Evolutionary conservation across 2,888 invertebrate species (phyloP).

Genomic region (Ophion ventricosus): DNA sequence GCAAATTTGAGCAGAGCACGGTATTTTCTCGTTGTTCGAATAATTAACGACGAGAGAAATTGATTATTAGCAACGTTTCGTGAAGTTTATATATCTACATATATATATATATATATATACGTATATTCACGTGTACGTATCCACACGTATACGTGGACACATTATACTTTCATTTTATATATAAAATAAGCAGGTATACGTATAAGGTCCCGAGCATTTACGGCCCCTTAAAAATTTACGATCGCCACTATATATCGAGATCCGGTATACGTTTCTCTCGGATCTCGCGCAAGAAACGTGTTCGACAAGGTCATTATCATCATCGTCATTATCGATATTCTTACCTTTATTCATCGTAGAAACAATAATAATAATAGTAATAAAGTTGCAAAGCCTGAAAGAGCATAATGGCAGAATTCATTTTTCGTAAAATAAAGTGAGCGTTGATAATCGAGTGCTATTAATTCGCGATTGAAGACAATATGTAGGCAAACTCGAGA

Average conservation of each 20-base stretch:
- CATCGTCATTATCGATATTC: conserved; percentile 55
- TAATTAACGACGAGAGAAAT: neutral
- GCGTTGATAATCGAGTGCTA: conserved; percentile 34
- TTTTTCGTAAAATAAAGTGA: conserved; percentile 25
- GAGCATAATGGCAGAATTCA: conserved; percentile 8
- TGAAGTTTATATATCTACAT: neutral
- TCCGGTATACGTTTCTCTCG: conserved; percentile 41
- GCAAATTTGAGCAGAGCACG: neutral
- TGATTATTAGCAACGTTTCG: neutral
- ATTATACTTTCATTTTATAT: conserved; percentile 1
- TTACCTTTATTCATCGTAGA: conserved; percentile 12
- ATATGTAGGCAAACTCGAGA: neutral
- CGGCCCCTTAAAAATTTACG: conserved; percentile 55
- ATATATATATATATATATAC: neutral
- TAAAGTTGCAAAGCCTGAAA: conserved; percentile 6
- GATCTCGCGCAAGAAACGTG: conserved; percentile 43
- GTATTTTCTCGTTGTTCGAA: neutral
- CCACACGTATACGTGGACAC: too few species aligned
- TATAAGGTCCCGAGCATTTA: conserved; percentile 38
- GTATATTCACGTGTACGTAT: neutral
- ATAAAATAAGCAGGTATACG: conserved; percentile 22
- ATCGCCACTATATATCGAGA: conserved; percentile 43
- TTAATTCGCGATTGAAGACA: conserved; percentile 5
- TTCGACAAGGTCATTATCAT: conserved; percentile 61
- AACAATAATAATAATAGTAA: conserved; percentile 8